Base-by-base conservation (phyloP, 2,113 vertebrate species). In the Leucosticte australis region DNA sequence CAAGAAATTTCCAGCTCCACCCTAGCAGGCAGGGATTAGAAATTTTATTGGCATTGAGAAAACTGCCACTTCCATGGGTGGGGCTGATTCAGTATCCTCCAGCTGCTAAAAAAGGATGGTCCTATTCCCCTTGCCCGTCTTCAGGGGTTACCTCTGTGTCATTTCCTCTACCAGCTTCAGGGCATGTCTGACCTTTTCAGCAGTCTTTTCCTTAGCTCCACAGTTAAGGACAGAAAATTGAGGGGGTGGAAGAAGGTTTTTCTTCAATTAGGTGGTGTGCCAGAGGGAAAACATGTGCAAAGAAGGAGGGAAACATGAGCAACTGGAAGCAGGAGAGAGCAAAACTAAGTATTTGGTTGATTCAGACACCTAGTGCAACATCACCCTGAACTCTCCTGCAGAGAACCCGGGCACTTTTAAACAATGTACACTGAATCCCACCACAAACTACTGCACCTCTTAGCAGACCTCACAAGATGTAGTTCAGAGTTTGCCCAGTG, bases 351-450 rank as follows among this genome's bases (percentile, higher is more conserved):
- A 8, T n/a, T 65, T 8, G 0, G 17, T n/a, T 3, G 3, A 19
- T 52, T n/a, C 24, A 71, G 35, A 16, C 21, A 41, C 18, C 31
- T 39, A 24, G 21, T 13, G 24, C 2, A 20, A 35, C 1, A 1
- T 37, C 67, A 76, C 10, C 16, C 59, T 31, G 14, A 37, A 24
- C 23, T 57, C 46, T 42, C 19, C n/a, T 5, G 2, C 1, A 3
- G 63, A 44, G 42, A 83, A n/a, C 7, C 15, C 0, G 0, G 18
- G 31, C 2, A 4, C 42, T 46, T 92, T 83, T 70, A 55, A 81
- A n/a, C 19, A 23, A 9, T 0, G 2, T 26, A 11, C 6, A 0
- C 2, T 13, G 35, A 71, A 70, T 74, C 39, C 59, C 22, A 89
- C 19, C 39, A 37, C 17, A 37, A 62, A 53, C 31, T 41, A 14